Base-by-base conservation (phyloP, 2,113 vertebrate genomes). In the Vireo altiloquus region DNA sequence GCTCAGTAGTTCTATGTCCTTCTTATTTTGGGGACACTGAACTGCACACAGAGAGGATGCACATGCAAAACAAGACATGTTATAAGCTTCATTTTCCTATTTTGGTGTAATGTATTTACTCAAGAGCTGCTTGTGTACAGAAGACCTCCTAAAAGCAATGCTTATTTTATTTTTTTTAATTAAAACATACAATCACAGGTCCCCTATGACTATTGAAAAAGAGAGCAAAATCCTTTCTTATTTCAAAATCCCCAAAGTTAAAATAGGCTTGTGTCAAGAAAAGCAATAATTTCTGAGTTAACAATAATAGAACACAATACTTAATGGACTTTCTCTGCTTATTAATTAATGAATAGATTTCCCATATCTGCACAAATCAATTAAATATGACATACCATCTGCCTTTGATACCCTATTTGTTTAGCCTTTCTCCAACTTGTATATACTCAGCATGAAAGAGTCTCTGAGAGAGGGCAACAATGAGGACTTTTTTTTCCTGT, bases 281-380 rank as follows among this genome's bases (percentile, higher is more conserved):
- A 91, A 70, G 27, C 22, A 64, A 66, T 78, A 75, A 47, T 83
- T 87, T 91, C 24, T 17, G 35, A n/a, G 23, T 47, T 93, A 94
- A 81, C 33, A 47, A 68, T 93, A 95, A 42, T 8, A 60, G 27
- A 85, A 59, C 54, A 46, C 0, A 4, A 59, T 84, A 59, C 14
- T 79, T 88, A 80, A 85, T 74, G n/a, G 75, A 49, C 11, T 69
- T 88, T 70, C 15, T 52, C 39, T 78, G 30, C 77, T 90, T 93
- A 86, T 86, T 83, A 94, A 79, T 89, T 82, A 94, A 31, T 33
- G 59, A 35, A 77, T 50, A 78, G 52, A 63, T 88, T 90, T 94
- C 50, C 33, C 21, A 24, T 81, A 64, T 81, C 71, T 77, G 44
- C n/a, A 86, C 31, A 90, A 64, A 63, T 83, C 35, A 37, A 75